These are phyloP conservation scores for Lacerta agilis DNA, from an alignment of 2,797 vertebrate genomes.

Conservation along the genomic window DNA sequence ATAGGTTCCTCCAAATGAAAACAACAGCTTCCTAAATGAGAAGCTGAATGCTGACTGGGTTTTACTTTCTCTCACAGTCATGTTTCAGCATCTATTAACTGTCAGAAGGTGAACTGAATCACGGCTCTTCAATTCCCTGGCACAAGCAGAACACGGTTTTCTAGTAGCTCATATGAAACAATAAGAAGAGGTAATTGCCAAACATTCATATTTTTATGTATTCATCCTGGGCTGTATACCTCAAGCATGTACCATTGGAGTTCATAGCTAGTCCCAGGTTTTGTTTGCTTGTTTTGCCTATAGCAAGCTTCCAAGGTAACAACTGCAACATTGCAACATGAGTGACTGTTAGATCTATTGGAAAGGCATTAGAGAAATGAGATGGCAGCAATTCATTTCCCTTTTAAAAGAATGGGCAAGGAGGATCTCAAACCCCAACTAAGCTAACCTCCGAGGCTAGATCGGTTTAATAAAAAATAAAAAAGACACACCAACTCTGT, in stretches of 20 bases:
- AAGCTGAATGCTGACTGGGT: neutral
- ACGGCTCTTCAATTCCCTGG: constrained; percentile 38
- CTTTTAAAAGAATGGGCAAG: neutral
- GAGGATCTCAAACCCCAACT: constrained; percentile 56
- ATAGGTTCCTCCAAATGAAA: neutral
- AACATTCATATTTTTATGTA: constrained; percentile 45
- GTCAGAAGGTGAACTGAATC: constrained; percentile 46
- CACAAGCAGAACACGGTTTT: constrained; percentile 20
- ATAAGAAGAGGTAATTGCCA: neutral
- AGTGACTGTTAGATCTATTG: constrained; percentile 58
- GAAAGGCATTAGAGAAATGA: constrained; percentile 64
- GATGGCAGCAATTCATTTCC: constrained; percentile 52
- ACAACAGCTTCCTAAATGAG: constrained; percentile 22
- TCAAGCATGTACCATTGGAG: constrained; percentile 43
- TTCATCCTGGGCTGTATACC: constrained; percentile 40
- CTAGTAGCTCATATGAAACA: constrained; percentile 31
- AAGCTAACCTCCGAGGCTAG: constrained; percentile 54
- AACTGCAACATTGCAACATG: constrained; percentile 51
- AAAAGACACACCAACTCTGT: neutral
- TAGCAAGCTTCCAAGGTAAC: constrained; percentile 64
- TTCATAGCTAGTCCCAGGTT: constrained; percentile 33
- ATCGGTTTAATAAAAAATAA: neutral
- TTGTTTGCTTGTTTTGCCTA: constrained; percentile 53
- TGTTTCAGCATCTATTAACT: constrained; percentile 38
- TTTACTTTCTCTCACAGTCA: constrained; percentile 11